phyloP scores from a whole-genome alignment of 2,888 invertebrate species.

The Imbricaverruca yamaguchii region DNA sequence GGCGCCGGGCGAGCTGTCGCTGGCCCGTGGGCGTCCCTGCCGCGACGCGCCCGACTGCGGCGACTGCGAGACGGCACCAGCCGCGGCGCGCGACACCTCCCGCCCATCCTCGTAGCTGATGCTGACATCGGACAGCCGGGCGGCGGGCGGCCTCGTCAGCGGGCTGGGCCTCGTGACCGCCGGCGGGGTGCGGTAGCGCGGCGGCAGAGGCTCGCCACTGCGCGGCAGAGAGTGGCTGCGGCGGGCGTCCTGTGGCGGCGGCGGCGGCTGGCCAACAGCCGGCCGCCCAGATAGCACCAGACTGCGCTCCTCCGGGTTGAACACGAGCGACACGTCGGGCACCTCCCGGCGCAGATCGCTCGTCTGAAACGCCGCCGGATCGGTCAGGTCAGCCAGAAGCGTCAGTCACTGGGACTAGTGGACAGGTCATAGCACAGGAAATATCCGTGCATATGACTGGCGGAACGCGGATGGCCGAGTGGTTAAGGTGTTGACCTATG shows the following conservation, averaged over 20 bases:
- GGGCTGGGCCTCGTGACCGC: background rate
- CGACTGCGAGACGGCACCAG: background rate
- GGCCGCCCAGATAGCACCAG: background rate
- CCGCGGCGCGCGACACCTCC: background rate
- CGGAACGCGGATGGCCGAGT: background rate
- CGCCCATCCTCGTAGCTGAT: background rate
- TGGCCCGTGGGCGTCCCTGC: background rate
- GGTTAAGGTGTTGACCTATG: background rate
- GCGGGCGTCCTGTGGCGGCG: background rate
- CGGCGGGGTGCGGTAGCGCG: background rate
- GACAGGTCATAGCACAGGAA: too few relatives aligned
- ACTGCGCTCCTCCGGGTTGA: slow-evolving; percentile 7
- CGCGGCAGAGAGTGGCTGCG: background rate
- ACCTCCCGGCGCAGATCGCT: background rate
- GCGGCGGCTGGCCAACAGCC: background rate
- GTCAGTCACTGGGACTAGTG: too few relatives aligned
- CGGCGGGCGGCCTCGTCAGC: background rate
- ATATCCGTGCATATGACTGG: too few relatives aligned
- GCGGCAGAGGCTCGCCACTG: background rate
- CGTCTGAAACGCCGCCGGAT: background rate
- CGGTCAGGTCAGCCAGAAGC: too few relatives aligned
- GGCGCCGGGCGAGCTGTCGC: background rate
- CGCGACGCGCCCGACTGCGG: background rate
- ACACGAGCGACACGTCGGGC: slow-evolving; percentile 3
- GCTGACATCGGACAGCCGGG: background rate